Evolutionary conservation across 2,888 invertebrate genomes (phyloP), one percentile per base, ranked within the genome.

Genomic region (Melieria crassipennis): DNA sequence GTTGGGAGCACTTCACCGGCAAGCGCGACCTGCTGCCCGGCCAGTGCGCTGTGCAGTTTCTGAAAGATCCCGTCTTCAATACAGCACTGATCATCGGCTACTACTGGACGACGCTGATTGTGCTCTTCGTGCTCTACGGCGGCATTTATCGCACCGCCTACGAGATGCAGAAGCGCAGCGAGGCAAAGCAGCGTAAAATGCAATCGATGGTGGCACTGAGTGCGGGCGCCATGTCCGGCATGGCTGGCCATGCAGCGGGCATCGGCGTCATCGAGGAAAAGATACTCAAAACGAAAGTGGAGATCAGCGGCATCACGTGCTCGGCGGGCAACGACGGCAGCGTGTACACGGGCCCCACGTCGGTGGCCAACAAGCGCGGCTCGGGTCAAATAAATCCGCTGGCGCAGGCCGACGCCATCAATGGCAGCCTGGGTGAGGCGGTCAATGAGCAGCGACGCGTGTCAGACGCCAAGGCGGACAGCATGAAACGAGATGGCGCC

Each of bases 1-100:
- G 99, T 58, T 99, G 99, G 98, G 98, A 98, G 84, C 97, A 97
- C 86, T 99, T 99, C 83, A 94, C 97, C 61, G 98, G 98, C 30
- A 94, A 93, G 82, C 89, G 98, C 73, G 96, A 97, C 79, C 89
- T 98, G 67, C 88, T 91, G 79, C 94, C 94, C 11, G 94, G 94
- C 2, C 93, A 96, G 87, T 99, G 98, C 84, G 94, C 96, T 70
- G 98, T 99, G 13, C 98, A 99, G 87, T 99, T 99, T 87, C 90
- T 99, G 74, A 97, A 97, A 86, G 97, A 99, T 86, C 97, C 98
- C 0, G 92, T 98, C 68, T 98, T 99, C 86, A 99, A 99, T 86
- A 98, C 98, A 77, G 94, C 98, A 65, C 90, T 99, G 72, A 98
- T 98, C 70, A 96, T 99, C 80, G 94, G 94, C 64, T 99, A 99